Base-by-base conservation (phyloP, 2,113 vertebrate species). In the Vicugna pacos region DNA sequence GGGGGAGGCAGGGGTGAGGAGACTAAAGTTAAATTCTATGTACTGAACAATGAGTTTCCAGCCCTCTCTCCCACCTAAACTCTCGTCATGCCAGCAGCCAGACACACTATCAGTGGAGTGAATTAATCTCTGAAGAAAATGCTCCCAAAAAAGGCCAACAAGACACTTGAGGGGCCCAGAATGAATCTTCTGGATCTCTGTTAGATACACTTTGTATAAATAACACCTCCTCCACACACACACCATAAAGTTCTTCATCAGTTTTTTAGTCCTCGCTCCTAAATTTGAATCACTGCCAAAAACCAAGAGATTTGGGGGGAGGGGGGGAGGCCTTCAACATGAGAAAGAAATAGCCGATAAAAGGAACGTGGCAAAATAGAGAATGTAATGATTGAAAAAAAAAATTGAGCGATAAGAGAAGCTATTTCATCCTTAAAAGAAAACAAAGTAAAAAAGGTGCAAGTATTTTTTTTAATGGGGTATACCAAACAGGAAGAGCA, bases 101-200 rank as follows among this genome's bases (percentile, higher is more conserved):
- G 28, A 70, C 5, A 81, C 10, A 56, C 24, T 19, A 54, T 22
- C 60, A 91, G 13, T 28, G 72, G n/a, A 88, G 1, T 54, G 19
- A 88, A 79, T 81, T 77, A 89, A 73, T 35, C 11, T 67, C 30
- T 72, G 28, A 32, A 86, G 38, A 82, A 86, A 79, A 96, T 67
- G 13, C 65, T 28, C 60, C 89, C 42, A 81, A 38, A 56, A 62
- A 93, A 91, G 26, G 5, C 26, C 87, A 84, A 54, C 2, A 58
- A 91, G 38, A 86, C 2, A 22, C 32, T 60, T 5, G 77, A 20
- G 11, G 62, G 0, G 28, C 46, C 19, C 48, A 92, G 19, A 80
- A 52, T 58, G 52, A 80, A 87, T 69, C 11, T 65, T 70, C 72
- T 80, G 22, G 4, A 58, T 60, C 28, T 89, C 72, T 60, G 35